Percentiles rank a stretch among this genome's conserved stretches.
Conservation (phyloP, 2,888 invertebrate species). For the Nycteola revayana region DNA sequence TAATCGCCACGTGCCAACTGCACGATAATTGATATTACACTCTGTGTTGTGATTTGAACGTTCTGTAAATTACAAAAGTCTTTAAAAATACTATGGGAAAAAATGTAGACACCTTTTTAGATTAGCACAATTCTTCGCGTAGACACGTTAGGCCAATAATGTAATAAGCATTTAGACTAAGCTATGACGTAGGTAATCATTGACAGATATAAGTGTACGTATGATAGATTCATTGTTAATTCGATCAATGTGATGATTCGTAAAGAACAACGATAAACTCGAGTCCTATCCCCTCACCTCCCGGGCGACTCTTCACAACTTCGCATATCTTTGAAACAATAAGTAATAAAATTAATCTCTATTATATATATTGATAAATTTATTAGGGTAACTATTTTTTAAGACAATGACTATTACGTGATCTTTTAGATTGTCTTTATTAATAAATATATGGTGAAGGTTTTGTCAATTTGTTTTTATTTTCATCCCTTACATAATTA, state of each 20-base stretch:
- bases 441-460: slow-evolving; percentile 83
- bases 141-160: slow-evolving; percentile 74
- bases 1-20: slow-evolving; percentile 67
- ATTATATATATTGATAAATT: slow-evolving; percentile 80
- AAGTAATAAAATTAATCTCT: slow-evolving; percentile 78
- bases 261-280: slow-evolving; percentile 75
- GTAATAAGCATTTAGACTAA: slow-evolving; percentile 75
- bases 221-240: slow-evolving; percentile 74
- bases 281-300: slow-evolving; percentile 51
- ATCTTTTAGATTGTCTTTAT: slow-evolving; percentile 83
- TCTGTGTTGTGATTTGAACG: slow-evolving; percentile 83
- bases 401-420: slow-evolving; percentile 82
- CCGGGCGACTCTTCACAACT: slow-evolving; percentile 73
- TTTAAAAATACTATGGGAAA: slow-evolving; percentile 63
- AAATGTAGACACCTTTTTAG: slow-evolving; percentile 78
- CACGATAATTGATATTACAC: slow-evolving; percentile 81
- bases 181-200: slow-evolving; percentile 65
- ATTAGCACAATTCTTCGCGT: slow-evolving; percentile 82
- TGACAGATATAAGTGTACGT: slow-evolving; percentile 69
- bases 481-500: slow-evolving; percentile 42
- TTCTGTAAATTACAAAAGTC: slow-evolving; percentile 80
- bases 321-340: slow-evolving; percentile 83
- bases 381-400: slow-evolving; percentile 82
- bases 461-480: slow-evolving; percentile 77
- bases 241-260: slow-evolving; percentile 75